phyloP scores from a whole-genome alignment of 2,797 vertebrate species.

The Sebastes jordani region DNA sequence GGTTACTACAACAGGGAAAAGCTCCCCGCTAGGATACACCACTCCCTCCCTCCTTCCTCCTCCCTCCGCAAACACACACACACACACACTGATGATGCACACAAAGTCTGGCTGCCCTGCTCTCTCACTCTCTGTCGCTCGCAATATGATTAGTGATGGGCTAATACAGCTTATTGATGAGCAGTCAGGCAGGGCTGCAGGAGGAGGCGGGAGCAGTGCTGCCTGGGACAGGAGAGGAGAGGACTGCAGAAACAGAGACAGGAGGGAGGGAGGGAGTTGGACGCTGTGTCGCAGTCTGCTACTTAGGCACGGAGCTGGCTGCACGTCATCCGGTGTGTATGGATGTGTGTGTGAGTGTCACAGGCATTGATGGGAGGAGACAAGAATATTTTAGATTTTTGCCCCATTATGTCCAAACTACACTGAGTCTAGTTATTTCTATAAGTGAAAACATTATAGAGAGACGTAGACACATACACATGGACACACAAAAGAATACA shows the following conservation, averaged over 20 bases:
- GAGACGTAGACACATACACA: not conserved
- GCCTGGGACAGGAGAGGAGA: constrained; percentile 45
- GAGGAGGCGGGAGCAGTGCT: constrained; percentile 48
- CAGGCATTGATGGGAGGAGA: not conserved
- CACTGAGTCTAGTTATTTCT: not conserved
- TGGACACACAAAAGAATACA: not conserved
- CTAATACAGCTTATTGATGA: constrained; percentile 73
- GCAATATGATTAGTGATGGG: constrained; percentile 68
- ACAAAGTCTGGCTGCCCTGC: constrained; percentile 36
- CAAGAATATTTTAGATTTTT: not conserved
- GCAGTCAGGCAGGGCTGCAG: constrained; percentile 41
- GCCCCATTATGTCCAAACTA: not conserved
- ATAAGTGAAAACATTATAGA: not conserved
- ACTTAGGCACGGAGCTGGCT: constrained; percentile 30
- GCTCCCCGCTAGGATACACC: constrained; percentile 70
- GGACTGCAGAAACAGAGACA: constrained; percentile 43
- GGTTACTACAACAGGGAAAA: constrained; percentile 80
- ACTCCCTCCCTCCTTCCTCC: constrained; percentile 60
- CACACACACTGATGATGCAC: constrained; percentile 26
- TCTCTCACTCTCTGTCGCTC: constrained; percentile 32
- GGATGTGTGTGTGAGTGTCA: constrained; percentile 1
- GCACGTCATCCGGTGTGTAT: constrained; percentile 52
- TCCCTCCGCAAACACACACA: constrained; percentile 22
- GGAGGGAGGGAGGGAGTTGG: constrained; percentile 17
- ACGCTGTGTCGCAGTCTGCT: constrained; percentile 74